Percentiles rank a stretch among this genome's conserved stretches.
These are phyloP conservation scores for Pangasius mekongensis DNA, from an alignment of 2,797 vertebrate species.

Conservation along the genomic window DNA sequence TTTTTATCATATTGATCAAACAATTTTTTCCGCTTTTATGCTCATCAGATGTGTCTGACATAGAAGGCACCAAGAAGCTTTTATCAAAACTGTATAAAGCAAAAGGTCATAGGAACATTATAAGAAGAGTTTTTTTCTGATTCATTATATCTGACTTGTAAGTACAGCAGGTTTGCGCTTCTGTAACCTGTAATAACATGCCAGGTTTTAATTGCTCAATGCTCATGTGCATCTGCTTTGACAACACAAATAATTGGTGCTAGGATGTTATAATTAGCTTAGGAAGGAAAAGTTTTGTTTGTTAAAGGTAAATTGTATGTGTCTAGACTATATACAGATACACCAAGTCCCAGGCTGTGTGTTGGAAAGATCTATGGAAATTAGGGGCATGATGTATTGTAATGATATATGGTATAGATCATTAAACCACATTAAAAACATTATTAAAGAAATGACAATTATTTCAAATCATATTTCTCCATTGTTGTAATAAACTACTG, in stretches of 20 bases:
- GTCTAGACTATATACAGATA: not conserved
- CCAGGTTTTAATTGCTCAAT: slow-evolving; percentile 47
- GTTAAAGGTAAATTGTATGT: not conserved
- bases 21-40: not conserved
- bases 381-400: not conserved
- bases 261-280: slow-evolving; percentile 40
- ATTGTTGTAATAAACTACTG: not conserved
- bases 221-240: slow-evolving; percentile 22
- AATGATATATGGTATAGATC: not conserved
- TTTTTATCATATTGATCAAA: slow-evolving; percentile 20
- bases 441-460: not conserved
- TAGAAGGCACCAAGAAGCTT: not conserved
- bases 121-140: slow-evolving; percentile 29
- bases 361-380: not conserved
- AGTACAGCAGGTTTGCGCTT: slow-evolving; percentile 24
- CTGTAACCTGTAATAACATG: slow-evolving; percentile 38
- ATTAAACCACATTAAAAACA: not conserved
- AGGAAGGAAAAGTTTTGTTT: slow-evolving; percentile 16
- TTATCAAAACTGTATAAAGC: not conserved
- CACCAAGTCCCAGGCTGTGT: not conserved
- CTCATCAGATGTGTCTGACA: not conserved
- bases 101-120: slow-evolving; percentile 36
- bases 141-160: slow-evolving; percentile 44
- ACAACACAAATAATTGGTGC: slow-evolving; percentile 43
- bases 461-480: not conserved